Evolutionary conservation across 2,797 vertebrate genomes (phyloP).

Genomic region (Labeo calbasu): DNA sequence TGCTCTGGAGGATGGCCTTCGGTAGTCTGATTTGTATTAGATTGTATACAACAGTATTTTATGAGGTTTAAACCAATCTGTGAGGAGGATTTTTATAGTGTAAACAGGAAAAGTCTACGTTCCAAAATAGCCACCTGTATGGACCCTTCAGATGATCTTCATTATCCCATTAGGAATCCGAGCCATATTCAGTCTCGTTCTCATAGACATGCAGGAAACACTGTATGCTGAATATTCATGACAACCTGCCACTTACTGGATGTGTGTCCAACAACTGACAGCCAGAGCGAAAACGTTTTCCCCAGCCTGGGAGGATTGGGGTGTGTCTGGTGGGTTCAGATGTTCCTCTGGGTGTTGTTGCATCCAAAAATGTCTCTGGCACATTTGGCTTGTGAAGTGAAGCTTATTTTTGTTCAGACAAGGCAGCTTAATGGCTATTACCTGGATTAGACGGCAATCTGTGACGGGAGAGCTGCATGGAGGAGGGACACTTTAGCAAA

Average conservation of each 20-base stretch:
- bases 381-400: conserved; percentile 59
- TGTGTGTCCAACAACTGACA: conserved; percentile 49
- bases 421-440: conserved; percentile 74
- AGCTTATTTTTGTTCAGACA: conserved; percentile 71
- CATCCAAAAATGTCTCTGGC: conserved; percentile 45
- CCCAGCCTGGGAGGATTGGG: background rate
- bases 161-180: conserved; percentile 36
- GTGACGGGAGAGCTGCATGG: conserved; percentile 52
- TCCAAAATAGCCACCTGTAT: conserved; percentile 22
- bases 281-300: conserved; percentile 30
- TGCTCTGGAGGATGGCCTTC: conserved; percentile 5
- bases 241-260: conserved; percentile 52
- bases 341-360: conserved; percentile 47
- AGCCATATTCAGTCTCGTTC: conserved; percentile 18
- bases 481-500: conserved; percentile 32
- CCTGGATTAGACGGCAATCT: conserved; percentile 71
- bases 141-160: conserved; percentile 26
- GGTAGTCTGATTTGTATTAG: background rate
- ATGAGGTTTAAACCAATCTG: conserved; percentile 3
- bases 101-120: conserved; percentile 9
- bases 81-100: background rate
- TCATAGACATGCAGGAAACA: conserved; percentile 36
- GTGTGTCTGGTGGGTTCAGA: conserved; percentile 27
- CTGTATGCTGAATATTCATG: conserved; percentile 59
- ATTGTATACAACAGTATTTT: conserved; percentile 14